Base-by-base conservation (phyloP, 2,888 invertebrate species). In the Cerceris ruficornis region DNA sequence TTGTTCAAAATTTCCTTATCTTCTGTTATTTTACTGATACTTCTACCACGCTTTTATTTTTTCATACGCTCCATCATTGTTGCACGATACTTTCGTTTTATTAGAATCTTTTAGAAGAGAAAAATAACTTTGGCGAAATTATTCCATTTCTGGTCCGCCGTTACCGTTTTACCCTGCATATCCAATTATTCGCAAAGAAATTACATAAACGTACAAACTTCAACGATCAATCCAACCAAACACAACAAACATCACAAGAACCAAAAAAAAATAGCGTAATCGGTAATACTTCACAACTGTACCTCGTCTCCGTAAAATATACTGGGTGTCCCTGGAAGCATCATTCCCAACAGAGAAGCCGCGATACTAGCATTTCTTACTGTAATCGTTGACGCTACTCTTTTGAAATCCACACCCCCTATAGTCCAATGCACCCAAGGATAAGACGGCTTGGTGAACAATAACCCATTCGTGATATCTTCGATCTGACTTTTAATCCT, bases 241-340 rank as follows among this genome's bases (percentile, higher is more conserved):
- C 28, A 28, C 28, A 4, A 28, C 28, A 28, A 28, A 28, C 28
- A 46, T 46, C 9, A 46, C 11, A 46, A 11, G 5, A 46, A 46
- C 6, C 1, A 46, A 46, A 11, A 46, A 11, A 46, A 46, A 46
- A 8, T 46, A 6, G 5, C 6, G 46, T 46, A 46, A 46, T 46
- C 14, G 43, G n/a, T 14, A 13, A 59, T 41, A 39, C 39, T 14
- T 15, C 11, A 77, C 11, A 6, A 43, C 8, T 46, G 7, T 78
- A 98, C 95, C 94, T 98, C 98, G 91, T 98, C 98, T 0, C 98
- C 98, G 92, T 98, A 98, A 92, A 98, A 97, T 86, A 98, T 95
- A 84, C 95, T 96, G 0, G 97, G 95, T 0, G 98, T 97, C 5
- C 96, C 98, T 0, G 98, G 98, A 52, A 98, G 93, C 93, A 96